These are phyloP conservation scores for Nebria ingens DNA, from an alignment of 1,140 invertebrate species.

Conservation along the genomic window DNA sequence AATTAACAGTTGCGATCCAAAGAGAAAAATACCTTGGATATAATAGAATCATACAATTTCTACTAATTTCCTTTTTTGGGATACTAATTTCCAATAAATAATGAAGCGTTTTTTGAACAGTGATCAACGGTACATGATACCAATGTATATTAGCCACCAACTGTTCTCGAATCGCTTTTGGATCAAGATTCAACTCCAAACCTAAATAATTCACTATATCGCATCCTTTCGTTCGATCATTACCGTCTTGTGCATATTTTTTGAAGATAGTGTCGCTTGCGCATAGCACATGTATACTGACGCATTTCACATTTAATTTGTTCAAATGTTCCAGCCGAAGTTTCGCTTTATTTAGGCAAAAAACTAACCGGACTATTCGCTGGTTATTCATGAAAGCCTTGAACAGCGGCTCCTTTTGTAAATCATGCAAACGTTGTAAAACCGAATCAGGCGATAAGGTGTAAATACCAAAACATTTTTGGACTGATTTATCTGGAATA, in stretches of 20 bases:
- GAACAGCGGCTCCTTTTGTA: conserved; percentile 41
- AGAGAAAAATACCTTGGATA: neutral
- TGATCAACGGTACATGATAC: conserved; percentile 41
- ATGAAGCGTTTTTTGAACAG: conserved; percentile 40
- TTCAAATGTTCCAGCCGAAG: conserved; percentile 40
- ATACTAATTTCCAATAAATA: conserved; percentile 37
- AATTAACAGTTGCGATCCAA: neutral
- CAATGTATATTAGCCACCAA: conserved; percentile 44
- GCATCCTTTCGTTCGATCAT: conserved; percentile 41
- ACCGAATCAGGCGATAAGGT: conserved; percentile 42
- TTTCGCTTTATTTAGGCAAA: conserved; percentile 45
- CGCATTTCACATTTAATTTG: conserved; percentile 41
- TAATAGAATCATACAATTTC: conserved; percentile 39
- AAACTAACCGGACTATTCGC: conserved; percentile 40
- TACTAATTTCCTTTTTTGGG: conserved; percentile 35
- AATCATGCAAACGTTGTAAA: conserved; percentile 36
- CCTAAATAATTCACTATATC: conserved; percentile 38
- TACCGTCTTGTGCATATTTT: conserved; percentile 42
- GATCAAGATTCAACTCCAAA: conserved; percentile 24
- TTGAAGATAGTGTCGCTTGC: conserved; percentile 41
- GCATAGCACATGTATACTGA: conserved; percentile 43
- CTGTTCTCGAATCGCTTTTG: conserved; percentile 29
- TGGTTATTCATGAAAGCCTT: conserved; percentile 41
- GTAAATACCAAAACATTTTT: conserved; percentile 38
- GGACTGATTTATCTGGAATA: conserved; percentile 39